A percentile compares a stretch with the other conserved stretches of the same genome.
phyloP scores from a whole-genome alignment of 2,113 vertebrate species.

The Psephotus haematonotus region DNA sequence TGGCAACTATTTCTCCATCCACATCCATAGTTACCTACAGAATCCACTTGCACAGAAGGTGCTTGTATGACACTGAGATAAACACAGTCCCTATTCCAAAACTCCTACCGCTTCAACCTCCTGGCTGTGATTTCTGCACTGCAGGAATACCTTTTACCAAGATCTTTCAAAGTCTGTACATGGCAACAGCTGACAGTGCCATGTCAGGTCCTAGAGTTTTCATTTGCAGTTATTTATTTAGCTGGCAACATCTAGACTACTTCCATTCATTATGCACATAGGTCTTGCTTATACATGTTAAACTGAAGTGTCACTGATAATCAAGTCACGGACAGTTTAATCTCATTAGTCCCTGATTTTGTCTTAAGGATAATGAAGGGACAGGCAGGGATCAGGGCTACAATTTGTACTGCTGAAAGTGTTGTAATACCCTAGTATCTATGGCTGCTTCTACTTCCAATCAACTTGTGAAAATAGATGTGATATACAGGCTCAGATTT shows the following conservation, averaged over 20 bases:
- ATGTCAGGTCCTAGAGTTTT: not conserved
- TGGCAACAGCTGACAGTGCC: not conserved
- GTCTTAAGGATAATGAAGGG: not conserved
- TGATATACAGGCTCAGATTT: not conserved
- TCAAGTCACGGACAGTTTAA: not conserved
- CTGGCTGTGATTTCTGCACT: not conserved
- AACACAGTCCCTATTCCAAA: not conserved
- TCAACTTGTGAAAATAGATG: fast-evolving
- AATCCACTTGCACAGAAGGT: not conserved
- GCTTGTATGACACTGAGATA: not conserved
- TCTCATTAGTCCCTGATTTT: not conserved
- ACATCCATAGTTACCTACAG: not conserved
- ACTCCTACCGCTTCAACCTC: not conserved
- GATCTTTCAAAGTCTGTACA: not conserved
- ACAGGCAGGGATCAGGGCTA: not conserved
- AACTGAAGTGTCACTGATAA: not conserved
- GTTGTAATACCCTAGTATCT: not conserved
- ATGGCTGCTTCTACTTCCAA: not conserved
- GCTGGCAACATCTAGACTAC: not conserved
- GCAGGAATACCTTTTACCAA: not conserved
- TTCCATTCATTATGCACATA: not conserved
- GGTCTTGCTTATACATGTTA: not conserved
- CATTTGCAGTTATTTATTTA: not conserved
- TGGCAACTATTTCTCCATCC: not conserved
- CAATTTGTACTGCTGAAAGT: not conserved